Base-by-base conservation (phyloP, 2,113 vertebrate genomes). In the Colius striatus region DNA sequence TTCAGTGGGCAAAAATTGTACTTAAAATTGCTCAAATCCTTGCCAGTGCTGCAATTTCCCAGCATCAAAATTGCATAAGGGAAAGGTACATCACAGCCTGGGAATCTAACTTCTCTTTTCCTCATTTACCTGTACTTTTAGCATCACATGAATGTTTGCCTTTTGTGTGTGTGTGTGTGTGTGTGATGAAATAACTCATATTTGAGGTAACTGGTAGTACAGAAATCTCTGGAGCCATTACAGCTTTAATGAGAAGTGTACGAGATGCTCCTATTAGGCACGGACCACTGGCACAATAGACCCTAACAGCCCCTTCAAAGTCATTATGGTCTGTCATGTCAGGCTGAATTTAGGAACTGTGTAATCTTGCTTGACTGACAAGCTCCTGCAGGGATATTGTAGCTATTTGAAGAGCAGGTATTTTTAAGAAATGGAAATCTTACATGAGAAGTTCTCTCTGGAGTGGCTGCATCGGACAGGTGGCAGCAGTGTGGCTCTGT, bases 351-450 rank as follows among this genome's bases (percentile, higher is more conserved):
- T 88, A 79, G 73, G 71, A 16, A 87, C 17, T 41, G 61, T 94
- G 62, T 96, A 89, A 96, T 94, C 82, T 58, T 57, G 21, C 36
- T 75, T 95, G 94, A 95, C 45, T 90, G 94, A 84, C 82, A 91
- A 34, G 55, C 70, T 80, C 91, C 84, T 62, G 67, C 55, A 65
- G 89, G 94, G 84, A 45, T 84, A 71, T 62, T 94, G 87, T 74
- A 65, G 68, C 73, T 92, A 47, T 89, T 32, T 81, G 87, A 87
- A 80, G 84, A 86, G 26, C 32, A 73, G 34, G 51, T 76, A 38
- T 55, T 77, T 91, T 91, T 81, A 4, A 75, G 87, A 79, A 87
- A 75, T 25, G 3, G 34, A 84, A 78, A 70, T 43, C 47, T 47
- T 87, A 26, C 0, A 5, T 73, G 41, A 51, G 51, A 92, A 83